Base-by-base conservation (phyloP, 1,140 invertebrate genomes). In the Vanessa tameamea region DNA sequence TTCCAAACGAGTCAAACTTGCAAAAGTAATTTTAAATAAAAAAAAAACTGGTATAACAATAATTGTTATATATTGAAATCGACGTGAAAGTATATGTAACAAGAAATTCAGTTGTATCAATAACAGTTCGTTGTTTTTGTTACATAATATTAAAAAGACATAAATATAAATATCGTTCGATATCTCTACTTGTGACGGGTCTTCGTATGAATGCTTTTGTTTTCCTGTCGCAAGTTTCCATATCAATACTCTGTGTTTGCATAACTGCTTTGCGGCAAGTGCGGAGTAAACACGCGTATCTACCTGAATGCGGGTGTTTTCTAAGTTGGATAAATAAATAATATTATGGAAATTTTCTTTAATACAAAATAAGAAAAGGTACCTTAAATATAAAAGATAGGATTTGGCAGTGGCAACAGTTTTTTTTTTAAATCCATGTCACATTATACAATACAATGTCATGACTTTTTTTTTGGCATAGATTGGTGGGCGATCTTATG, bases 171-270 rank as follows among this genome's bases (percentile, higher is more conserved):
- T 64, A 47, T 64, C 37, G 48, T 67, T 61, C n/a, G 12, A 61
- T 70, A 69, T 69, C 43, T 37, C 14, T 6, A 26, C 20, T 48
- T 43, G 37, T 72, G 53, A 23, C 69, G 48, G 64, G 69, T 72
- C 47, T 73, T 72, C 68, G 47, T 74, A 26, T 68, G 70, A 81
- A 79, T 79, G 70, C 71, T 74, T 77, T 81, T 81, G 79, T 81
- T 81, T 78, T 76, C 72, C 74, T 69, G 67, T 69, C 69, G 64
- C 31, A 72, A 78, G 74, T 78, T 80, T 74, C 74, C 68, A 68
- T 78, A 80, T 78, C 79, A 78, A 80, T 80, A 80, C 64, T 70
- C 23, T 51, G 26, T 80, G 79, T 80, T 80, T 80, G 79, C 79
- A 78, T 78, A 78, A 80, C 73, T 73, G 72, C 76, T 80, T 71